Base-by-base conservation (phyloP, 2,888 invertebrate genomes). In the Agonopterix heracliana region DNA sequence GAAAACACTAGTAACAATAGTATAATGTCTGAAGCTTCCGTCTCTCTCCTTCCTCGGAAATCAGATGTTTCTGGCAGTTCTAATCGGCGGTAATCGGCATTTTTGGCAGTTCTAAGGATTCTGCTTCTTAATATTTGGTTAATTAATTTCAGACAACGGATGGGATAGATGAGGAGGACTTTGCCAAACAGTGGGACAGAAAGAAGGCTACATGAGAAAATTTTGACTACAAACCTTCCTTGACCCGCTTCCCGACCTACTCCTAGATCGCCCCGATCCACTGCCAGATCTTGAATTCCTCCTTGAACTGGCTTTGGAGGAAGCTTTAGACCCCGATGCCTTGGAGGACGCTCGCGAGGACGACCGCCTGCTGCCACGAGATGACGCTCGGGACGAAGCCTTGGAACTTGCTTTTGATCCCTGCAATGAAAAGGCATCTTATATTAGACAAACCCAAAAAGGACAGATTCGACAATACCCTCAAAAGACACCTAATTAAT, bases 161-260 rank as follows among this genome's bases (percentile, higher is more conserved):
- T n/a, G n/a, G n/a, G n/a, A n/a, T n/a, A n/a, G n/a, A n/a, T n/a
- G n/a, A n/a, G n/a, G n/a, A n/a, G n/a, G n/a, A n/a, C n/a, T n/a
- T n/a, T n/a, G n/a, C n/a, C n/a, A n/a, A n/a, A n/a, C n/a, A n/a
- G n/a, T n/a, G n/a, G n/a, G n/a, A n/a, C n/a, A n/a, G n/a, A n/a
- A n/a, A n/a, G n/a, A n/a, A n/a, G n/a, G n/a, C n/a, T n/a, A n/a
- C n/a, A n/a, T n/a, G n/a, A n/a, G n/a, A n/a, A n/a, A n/a, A n/a
- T n/a, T n/a, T n/a, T n/a, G n/a, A n/a, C 17, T 17, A 26, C 26
- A 26, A 26, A 72, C 87, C 75, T 77, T 77, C 69, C 72, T 74
- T 10, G 86, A 86, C 0, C 83, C 86, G 58, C 86, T 87, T 0
- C 58, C 66, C 0, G 88, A 87, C 0, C 84, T 64, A 57, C 84